Conservation (phyloP, 2,113 vertebrate genomes). For the Laterallus jamaicensis region DNA sequence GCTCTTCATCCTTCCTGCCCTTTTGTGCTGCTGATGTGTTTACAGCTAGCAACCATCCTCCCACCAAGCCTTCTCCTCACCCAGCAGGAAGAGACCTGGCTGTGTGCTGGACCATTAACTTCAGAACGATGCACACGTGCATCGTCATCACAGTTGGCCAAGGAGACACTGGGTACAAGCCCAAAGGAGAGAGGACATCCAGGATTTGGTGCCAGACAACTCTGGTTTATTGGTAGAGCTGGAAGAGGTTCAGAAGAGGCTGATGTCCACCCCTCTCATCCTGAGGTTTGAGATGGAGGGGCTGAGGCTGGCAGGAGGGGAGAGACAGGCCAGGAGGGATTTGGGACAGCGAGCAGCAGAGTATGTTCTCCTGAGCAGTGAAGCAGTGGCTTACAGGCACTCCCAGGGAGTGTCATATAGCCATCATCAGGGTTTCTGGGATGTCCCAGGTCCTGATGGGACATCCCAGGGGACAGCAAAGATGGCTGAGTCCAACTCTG, state of each 20-base stretch:
- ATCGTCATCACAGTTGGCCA: rapidly evolving
- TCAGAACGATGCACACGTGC: rapidly evolving
- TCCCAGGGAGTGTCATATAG: background rate
- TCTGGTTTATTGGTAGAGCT: background rate
- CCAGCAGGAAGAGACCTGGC: background rate
- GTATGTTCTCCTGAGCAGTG: background rate
- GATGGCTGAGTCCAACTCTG: background rate
- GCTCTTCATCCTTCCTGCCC: conserved; percentile 27
- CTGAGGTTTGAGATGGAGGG: background rate
- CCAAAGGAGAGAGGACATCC: background rate
- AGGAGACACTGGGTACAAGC: background rate
- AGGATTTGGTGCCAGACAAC: background rate
- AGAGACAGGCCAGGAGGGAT: background rate
- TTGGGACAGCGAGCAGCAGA: rapidly evolving
- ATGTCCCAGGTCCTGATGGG: background rate
- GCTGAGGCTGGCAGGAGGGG: background rate
- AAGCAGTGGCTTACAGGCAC: background rate
- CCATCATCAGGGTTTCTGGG: background rate
- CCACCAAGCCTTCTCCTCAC: background rate
- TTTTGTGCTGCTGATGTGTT: conserved; percentile 37
- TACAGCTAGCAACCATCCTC: conserved; percentile 31
- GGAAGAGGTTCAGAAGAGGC: background rate
- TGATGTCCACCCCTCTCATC: background rate
- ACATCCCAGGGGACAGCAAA: background rate
- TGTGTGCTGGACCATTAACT: conserved; percentile 23